Evolutionary conservation across 2,113 vertebrate genomes (phyloP).

Genomic region (Mixornis gularis): DNA sequence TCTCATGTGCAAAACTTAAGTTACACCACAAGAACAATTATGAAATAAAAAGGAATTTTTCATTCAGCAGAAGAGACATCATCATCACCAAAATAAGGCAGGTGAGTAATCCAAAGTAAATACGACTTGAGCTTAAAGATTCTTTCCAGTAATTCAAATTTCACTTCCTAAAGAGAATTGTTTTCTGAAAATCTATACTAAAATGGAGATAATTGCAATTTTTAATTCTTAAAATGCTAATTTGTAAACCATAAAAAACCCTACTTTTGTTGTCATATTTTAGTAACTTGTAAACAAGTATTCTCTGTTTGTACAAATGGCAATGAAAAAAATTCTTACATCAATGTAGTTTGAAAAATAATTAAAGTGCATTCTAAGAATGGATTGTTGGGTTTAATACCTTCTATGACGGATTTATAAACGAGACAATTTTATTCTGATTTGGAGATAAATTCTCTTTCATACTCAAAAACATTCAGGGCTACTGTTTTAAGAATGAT

Average conservation of each 20-base stretch:
- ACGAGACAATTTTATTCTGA: background rate
- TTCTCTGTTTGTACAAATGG: background rate
- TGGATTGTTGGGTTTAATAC: background rate
- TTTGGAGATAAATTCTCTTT: background rate
- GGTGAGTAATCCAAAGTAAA: background rate
- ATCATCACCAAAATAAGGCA: background rate
- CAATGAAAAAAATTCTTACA: background rate
- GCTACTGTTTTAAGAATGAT: background rate
- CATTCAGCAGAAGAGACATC: background rate
- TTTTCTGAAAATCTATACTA: background rate
- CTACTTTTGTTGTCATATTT: background rate
- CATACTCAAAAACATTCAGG: background rate
- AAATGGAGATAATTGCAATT: background rate
- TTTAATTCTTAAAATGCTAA: background rate
- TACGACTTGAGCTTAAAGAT: background rate
- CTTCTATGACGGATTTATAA: background rate
- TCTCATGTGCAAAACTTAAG: constrained; percentile 37
- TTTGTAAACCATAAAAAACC: background rate
- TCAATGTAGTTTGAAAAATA: background rate
- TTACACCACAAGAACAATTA: background rate
- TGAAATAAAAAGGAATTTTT: background rate
- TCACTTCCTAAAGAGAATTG: background rate
- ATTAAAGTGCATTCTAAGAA: background rate
- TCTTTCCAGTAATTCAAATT: background rate
- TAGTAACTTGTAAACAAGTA: background rate